These are phyloP conservation scores for Pachyramphus minor DNA, from an alignment of 2,113 vertebrate genomes.

Conservation along the genomic window DNA sequence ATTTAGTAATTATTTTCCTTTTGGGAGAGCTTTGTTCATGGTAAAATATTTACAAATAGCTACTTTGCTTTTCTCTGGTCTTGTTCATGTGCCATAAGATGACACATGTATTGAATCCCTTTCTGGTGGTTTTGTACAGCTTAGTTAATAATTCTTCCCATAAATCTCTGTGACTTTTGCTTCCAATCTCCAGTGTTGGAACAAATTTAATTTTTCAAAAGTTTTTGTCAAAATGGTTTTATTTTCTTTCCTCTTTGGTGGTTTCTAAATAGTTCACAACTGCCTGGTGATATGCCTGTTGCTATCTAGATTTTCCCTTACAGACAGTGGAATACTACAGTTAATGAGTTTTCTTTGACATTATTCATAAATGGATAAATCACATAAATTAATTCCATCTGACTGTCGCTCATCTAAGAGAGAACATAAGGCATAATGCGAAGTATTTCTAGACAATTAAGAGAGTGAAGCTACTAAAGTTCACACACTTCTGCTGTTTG, in stretches of 20 bases:
- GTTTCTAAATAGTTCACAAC: neutral
- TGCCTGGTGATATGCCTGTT: neutral
- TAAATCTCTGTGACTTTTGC: neutral
- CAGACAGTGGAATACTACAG: neutral
- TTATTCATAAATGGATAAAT: neutral
- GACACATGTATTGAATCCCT: neutral
- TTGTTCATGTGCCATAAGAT: neutral
- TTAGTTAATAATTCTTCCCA: neutral
- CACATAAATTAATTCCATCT: neutral
- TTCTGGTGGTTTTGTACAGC: neutral
- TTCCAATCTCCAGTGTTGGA: neutral
- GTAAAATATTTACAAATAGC: neutral
- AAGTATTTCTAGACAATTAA: conserved; percentile 1
- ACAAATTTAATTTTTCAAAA: neutral
- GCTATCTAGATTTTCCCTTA: neutral
- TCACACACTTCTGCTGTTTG: neutral
- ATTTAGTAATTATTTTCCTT: neutral
- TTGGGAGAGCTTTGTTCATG: neutral
- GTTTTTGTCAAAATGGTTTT: neutral
- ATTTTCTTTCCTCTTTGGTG: neutral
- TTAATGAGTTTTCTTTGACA: conserved; percentile 10
- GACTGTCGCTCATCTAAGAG: neutral
- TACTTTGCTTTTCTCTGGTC: neutral
- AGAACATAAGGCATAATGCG: neutral
- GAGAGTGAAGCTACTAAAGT: neutral